Conservation (phyloP, 2,113 vertebrate species). For the Paramisgurnus dabryanus region DNA sequence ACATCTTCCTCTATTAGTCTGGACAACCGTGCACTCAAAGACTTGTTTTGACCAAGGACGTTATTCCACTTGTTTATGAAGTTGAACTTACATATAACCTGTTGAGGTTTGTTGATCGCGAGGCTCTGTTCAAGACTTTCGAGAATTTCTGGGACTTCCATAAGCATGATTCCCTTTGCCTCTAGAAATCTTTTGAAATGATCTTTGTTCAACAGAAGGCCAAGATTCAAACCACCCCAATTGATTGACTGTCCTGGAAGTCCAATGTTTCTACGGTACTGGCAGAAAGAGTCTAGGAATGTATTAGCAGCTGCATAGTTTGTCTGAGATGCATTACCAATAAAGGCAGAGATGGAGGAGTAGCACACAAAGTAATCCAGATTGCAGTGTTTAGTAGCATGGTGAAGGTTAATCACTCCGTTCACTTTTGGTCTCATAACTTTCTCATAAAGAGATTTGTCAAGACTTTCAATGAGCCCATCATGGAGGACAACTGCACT, state of each 20-base stretch:
- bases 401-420: constrained; percentile 82
- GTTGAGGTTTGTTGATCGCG: constrained; percentile 76
- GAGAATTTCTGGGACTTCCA: constrained; percentile 77
- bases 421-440: constrained; percentile 84
- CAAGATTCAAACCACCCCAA: constrained; percentile 84
- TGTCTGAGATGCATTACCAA: constrained; percentile 79
- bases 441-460: constrained; percentile 76
- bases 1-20: constrained; percentile 67
- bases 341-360: constrained; percentile 82
- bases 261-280: constrained; percentile 78
- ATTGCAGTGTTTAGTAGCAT: constrained; percentile 70
- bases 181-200: constrained; percentile 74
- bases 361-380: constrained; percentile 88
- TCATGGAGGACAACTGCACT: constrained; percentile 83
- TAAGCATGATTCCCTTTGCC: constrained; percentile 77
- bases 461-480: constrained; percentile 74
- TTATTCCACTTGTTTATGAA: constrained; percentile 67
- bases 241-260: constrained; percentile 83
- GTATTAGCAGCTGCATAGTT: constrained; percentile 86
- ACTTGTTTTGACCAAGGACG: constrained; percentile 65
- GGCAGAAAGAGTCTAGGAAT: constrained; percentile 83
- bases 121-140: constrained; percentile 77
- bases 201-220: constrained; percentile 75
- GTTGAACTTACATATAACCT: constrained; percentile 75
- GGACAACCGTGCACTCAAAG: constrained; percentile 66